These are phyloP conservation scores for Lagopus leucura DNA, from an alignment of 2,113 vertebrate genomes.

Conservation along the genomic window DNA sequence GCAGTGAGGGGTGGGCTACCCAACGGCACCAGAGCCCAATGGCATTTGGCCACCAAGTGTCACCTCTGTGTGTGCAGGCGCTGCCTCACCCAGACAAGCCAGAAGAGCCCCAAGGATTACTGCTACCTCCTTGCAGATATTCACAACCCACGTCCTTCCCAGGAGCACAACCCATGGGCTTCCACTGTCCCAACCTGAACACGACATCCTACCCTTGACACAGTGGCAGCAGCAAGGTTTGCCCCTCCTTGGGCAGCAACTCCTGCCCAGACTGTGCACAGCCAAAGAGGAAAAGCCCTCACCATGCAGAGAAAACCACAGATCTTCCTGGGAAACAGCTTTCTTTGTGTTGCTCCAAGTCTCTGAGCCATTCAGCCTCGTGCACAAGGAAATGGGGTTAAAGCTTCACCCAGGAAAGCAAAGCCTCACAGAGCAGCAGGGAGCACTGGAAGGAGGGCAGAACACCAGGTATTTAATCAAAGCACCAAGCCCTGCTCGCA, in stretches of 20 bases:
- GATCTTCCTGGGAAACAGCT: accelerated
- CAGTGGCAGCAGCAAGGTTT: accelerated
- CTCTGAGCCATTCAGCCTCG: not conserved
- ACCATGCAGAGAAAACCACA: not conserved
- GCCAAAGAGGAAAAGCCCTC: not conserved
- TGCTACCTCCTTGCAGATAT: not conserved
- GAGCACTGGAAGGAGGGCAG: not conserved
- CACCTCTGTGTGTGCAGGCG: accelerated
- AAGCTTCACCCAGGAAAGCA: not conserved
- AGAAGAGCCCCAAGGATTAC: not conserved
- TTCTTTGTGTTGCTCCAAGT: not conserved
- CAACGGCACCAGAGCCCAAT: accelerated
- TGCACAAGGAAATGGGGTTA: not conserved
- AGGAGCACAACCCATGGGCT: not conserved
- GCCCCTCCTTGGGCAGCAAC: not conserved
- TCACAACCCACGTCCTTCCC: not conserved
- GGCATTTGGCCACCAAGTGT: not conserved
- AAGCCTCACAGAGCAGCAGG: not conserved
- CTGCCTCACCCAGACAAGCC: not conserved
- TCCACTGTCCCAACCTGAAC: too few species aligned
- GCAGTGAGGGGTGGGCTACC: not conserved
- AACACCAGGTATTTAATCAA: slow-evolving; percentile 14
- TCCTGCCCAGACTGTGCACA: not conserved
- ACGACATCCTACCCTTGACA: not conserved
- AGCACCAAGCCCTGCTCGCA: not conserved